Percentiles rank a stretch among this genome's conserved stretches.
Evolutionary conservation across 2,797 vertebrate species (phyloP).

Genomic region (Xenops minutus): DNA sequence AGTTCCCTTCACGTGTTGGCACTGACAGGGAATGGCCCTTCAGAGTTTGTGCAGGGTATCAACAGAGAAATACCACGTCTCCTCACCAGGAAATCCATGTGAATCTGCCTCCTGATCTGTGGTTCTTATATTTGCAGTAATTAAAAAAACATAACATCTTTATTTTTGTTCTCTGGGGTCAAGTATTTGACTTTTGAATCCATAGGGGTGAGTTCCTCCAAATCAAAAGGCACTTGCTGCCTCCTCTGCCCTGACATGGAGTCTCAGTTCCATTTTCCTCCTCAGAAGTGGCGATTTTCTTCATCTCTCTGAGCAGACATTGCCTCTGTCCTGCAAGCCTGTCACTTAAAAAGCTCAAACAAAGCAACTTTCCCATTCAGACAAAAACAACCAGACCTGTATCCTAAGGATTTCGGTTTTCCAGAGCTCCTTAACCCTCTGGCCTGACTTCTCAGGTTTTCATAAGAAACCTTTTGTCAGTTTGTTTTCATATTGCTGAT

Average conservation of each 20-base stretch:
- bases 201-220: background rate
- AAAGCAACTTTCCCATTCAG: background rate
- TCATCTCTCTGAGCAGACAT: background rate
- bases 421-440: background rate
- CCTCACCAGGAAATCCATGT: background rate
- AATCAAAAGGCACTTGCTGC: background rate
- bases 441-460: background rate
- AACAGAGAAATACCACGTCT: rapidly evolving
- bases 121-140: background rate
- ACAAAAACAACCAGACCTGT: background rate
- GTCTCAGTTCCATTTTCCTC: background rate
- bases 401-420: background rate
- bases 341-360: background rate
- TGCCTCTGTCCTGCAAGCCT: background rate
- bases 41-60: background rate
- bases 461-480: background rate
- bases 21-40: background rate
- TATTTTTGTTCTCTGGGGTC: background rate
- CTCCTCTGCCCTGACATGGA: background rate
- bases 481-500: background rate
- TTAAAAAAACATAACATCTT: background rate
- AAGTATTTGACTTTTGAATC: background rate
- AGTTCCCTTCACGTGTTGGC: background rate
- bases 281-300: background rate
- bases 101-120: background rate